Conservation (phyloP, 2,888 invertebrate genomes). For the Rotaria macrura region DNA sequence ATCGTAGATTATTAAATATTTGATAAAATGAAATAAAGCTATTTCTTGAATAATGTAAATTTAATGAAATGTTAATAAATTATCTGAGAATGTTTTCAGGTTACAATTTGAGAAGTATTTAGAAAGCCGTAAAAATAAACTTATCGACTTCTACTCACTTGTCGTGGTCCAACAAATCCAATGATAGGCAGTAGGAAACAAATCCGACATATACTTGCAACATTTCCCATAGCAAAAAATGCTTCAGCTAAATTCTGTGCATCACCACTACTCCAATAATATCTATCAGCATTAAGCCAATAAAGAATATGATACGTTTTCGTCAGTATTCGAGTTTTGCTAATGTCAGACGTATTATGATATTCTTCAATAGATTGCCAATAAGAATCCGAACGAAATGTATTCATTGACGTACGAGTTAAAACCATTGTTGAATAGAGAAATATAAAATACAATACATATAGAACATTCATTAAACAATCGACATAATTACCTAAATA, state of each 20-base stretch:
- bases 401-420: slow-evolving; percentile 5
- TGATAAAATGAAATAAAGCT: no score
- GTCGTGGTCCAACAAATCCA: slow-evolving; percentile 42
- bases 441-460: slow-evolving; percentile 4
- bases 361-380: neutral
- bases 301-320: neutral
- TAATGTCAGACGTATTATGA: neutral
- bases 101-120: no score
- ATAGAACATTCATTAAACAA: slow-evolving; percentile 9
- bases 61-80: no score
- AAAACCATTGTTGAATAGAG: neutral
- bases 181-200: slow-evolving; percentile 43
- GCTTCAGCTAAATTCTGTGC: slow-evolving; percentile 41
- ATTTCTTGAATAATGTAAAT: no score
- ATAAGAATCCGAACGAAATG: neutral
- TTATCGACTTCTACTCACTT: slow-evolving; percentile 35
- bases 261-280: slow-evolving; percentile 40
- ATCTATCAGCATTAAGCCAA: slow-evolving; percentile 38
- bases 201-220: slow-evolving; percentile 42
- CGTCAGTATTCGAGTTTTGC: neutral
- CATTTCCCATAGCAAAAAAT: slow-evolving; percentile 42
- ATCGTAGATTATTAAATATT: no score
- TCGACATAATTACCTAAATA: slow-evolving; percentile 6
- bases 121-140: no score
- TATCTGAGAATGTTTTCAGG: no score